phyloP scores from a whole-genome alignment of 2,797 vertebrate genomes.

The Sebastolobus alascanus region DNA sequence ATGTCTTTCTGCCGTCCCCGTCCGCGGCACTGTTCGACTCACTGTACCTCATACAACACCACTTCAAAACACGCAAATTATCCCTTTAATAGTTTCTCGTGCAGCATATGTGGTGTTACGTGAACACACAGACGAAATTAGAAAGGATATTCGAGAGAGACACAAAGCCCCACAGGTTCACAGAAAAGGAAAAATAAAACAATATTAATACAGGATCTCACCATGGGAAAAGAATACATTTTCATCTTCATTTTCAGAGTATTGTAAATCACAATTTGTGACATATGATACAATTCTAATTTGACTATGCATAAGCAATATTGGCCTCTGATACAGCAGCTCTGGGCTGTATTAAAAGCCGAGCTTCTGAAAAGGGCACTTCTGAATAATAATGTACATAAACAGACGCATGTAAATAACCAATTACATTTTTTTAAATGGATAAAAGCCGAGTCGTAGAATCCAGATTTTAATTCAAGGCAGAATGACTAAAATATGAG shows the following conservation, averaged over 20 bases:
- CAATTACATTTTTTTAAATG: not conserved
- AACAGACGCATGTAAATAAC: not conserved
- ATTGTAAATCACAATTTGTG: conserved; percentile 15
- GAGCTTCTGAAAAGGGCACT: not conserved
- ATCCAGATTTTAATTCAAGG: conserved; percentile 4
- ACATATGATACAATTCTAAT: conserved; percentile 34
- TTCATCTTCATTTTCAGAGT: conserved; percentile 37
- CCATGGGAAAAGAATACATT: conserved; percentile 17
- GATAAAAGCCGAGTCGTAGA: not conserved
- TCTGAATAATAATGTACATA: not conserved
- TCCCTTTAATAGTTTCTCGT: not conserved
- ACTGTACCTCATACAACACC: too few species aligned
- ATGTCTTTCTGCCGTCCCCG: too few species aligned
- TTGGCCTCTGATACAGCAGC: not conserved
- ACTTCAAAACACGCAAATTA: too few species aligned
- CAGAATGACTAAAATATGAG: conserved; percentile 6
- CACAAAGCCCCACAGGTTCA: not conserved
- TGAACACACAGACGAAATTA: conserved; percentile 12
- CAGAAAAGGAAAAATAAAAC: conserved; percentile 27
- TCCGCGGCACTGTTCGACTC: too few species aligned
- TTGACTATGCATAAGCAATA: conserved; percentile 4
- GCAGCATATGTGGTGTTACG: not conserved
- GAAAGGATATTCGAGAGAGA: not conserved
- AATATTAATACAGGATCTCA: conserved; percentile 8
- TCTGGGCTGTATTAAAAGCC: conserved; percentile 19